Conservation (phyloP, 2,113 vertebrate genomes). For the Tragelaphus imberbis region DNA sequence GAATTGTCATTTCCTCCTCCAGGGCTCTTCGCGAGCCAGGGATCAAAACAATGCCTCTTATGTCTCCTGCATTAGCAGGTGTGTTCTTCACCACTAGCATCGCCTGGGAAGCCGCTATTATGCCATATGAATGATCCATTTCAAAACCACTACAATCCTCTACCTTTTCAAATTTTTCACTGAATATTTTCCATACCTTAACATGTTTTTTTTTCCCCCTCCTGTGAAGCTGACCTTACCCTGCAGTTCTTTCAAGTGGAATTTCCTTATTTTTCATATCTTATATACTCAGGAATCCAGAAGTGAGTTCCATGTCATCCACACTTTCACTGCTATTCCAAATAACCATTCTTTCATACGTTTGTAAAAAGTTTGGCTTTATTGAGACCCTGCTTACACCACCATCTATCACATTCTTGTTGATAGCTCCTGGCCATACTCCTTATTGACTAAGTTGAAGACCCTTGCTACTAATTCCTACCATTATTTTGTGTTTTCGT, state of each 20-base stretch:
- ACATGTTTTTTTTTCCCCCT: background rate
- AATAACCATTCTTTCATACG: background rate
- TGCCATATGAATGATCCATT: background rate
- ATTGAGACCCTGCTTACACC: background rate
- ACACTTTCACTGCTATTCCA: background rate
- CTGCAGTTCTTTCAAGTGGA: background rate
- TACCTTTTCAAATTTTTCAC: background rate
- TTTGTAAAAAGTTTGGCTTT: background rate
- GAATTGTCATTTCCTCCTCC: background rate
- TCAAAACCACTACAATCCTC: background rate
- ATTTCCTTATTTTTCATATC: background rate
- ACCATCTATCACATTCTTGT: background rate
- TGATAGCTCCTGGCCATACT: background rate
- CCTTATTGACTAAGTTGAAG: background rate
- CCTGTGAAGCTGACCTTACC: background rate
- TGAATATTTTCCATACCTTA: background rate
- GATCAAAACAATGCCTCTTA: background rate
- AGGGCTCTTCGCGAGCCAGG: fast-evolving
- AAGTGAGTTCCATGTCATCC: background rate
- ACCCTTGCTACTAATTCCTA: background rate
- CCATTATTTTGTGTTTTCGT: background rate
- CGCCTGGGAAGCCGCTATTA: background rate
- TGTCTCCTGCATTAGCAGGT: background rate
- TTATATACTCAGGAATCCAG: background rate
- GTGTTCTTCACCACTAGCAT: background rate